phyloP scores from a whole-genome alignment of 2,797 vertebrate genomes.

The Trachops cirrhosus region DNA sequence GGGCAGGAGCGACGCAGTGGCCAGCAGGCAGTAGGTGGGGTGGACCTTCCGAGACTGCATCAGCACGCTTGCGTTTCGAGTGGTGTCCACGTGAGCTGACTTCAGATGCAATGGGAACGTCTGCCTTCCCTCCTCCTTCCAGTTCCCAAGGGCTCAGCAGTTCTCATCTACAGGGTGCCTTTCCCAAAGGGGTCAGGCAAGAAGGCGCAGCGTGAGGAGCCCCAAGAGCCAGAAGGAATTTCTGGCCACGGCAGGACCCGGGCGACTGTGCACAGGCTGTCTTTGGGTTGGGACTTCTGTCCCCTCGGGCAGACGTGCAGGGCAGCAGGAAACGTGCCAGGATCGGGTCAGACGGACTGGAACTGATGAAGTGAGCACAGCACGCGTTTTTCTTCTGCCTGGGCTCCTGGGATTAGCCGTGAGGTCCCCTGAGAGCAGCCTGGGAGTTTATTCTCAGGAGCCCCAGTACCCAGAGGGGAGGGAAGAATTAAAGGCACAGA shows the following conservation, averaged over 20 bases:
- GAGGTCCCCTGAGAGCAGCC: not conserved
- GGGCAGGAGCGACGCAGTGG: not conserved
- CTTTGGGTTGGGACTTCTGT: not conserved
- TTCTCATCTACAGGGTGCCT: not conserved
- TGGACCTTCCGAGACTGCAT: not conserved
- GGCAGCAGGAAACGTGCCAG: not conserved
- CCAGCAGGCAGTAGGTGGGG: constrained; percentile 1
- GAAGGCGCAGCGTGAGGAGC: not conserved
- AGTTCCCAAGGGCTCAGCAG: not conserved
- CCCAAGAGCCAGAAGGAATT: not conserved
- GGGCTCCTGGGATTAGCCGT: not conserved
- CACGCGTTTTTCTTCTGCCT: not conserved
- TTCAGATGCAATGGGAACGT: not conserved
- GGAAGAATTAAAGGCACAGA: not conserved
- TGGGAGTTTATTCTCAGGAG: not conserved
- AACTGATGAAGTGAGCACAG: not conserved
- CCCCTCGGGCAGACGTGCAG: not conserved
- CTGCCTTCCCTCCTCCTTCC: constrained; percentile 9
- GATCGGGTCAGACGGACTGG: not conserved
- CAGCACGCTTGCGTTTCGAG: not conserved
- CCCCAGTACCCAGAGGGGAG: not conserved
- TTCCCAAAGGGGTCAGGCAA: constrained; percentile 3
- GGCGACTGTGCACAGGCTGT: not conserved
- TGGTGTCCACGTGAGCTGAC: constrained; percentile 25
- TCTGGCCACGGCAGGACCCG: not conserved